phyloP scores from a whole-genome alignment of 1,140 invertebrate genomes.

The Charaxes varanes region DNA sequence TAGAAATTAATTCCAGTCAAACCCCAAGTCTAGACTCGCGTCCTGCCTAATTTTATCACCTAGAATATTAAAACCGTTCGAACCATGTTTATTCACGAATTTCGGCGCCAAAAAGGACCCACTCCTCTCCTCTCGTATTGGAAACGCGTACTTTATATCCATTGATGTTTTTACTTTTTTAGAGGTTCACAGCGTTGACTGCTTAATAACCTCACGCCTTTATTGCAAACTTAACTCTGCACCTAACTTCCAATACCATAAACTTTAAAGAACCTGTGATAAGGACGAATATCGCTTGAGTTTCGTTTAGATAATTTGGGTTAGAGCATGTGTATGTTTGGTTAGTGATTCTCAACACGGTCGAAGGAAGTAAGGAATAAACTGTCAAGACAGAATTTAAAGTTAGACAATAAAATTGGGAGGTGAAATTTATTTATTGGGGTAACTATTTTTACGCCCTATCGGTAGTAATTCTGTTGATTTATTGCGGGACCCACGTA shows the following conservation, averaged over 20 bases:
- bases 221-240: slow-evolving; percentile 20
- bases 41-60: too few species aligned
- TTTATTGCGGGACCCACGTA: slow-evolving; percentile 5
- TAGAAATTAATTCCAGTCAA: too few species aligned
- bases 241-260: neutral
- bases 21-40: too few species aligned
- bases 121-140: too few species aligned
- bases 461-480: slow-evolving; percentile 5
- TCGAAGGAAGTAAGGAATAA: slow-evolving; percentile 49
- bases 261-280: neutral
- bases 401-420: slow-evolving; percentile 41
- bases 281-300: slow-evolving; percentile 1
- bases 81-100: too few species aligned
- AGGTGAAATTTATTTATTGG: slow-evolving; percentile 36
- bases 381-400: slow-evolving; percentile 40
- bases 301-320: too few species aligned
- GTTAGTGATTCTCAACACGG: slow-evolving; percentile 46
- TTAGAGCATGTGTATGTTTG: slow-evolving; percentile 15
- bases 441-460: slow-evolving; percentile 7
- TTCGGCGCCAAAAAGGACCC: too few species aligned
- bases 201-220: slow-evolving; percentile 55
- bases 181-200: slow-evolving; percentile 46
- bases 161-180: slow-evolving; percentile 50
- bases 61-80: too few species aligned
- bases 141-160: too few species aligned